Evolutionary conservation across 2,888 invertebrate genomes (phyloP), one percentile per base, ranked within the genome.

Genomic region (Exephanes ischioxanthus): DNA sequence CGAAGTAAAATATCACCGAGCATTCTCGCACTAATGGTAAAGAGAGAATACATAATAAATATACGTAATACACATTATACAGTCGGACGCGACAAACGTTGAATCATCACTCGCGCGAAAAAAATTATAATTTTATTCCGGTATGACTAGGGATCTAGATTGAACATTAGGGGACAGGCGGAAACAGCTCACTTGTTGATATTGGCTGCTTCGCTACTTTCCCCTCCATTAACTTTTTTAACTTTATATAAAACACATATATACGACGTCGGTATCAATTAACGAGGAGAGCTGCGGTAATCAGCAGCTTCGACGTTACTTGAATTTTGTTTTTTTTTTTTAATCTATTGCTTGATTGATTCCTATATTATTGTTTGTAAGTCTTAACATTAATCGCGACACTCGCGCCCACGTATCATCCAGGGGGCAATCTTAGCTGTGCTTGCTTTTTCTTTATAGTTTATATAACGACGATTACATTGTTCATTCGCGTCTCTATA

Each of bases 121-220:
- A 84, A 75, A 48, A 48, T 41, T 41, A 11, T 41, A 61, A 83
- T 76, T 78, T 73, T 78, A 73, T 68, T 77, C 63, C 37, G 66
- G 71, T 78, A 82, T 80, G 83, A 84, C 83, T 83, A 84, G 84
- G 84, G 71, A 51, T 68, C 85, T 83, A 86, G 76, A 83, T 85
- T 83, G 80, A 83, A 86, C 72, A 53, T 76, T 55, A 75, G 33
- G 41, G 33, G 75, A 83, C 79, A 80, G 63, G 63, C 76, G 63
- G 70, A 75, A 80, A 75, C 53, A 73, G 73, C 63, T 70, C 51
- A 68, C 51, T 63, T 30, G 45, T 79, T 61, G 26, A 16, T 73
- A 73, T 72, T 19, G 48, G 67, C 58, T 16, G 51, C 30, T 19
- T 48, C 45, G 53, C 53, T 55, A 30, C 48, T 51, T 76, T 26